Conservation (phyloP, 2,113 vertebrate species). For the pig (Sus scrofa) region T2T-Sscrofa CM000824.6:107425501-107426000, state of each 20-base stretch:
- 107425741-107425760: not conserved
- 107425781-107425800: not conserved
- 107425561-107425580: not conserved
- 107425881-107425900: not conserved
- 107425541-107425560: not conserved
- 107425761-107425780: slow-evolving; percentile 26
- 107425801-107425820: not conserved
- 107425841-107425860: not conserved
- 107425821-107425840: not conserved
- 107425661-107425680: slow-evolving; percentile 4
- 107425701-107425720: slow-evolving; percentile 22
- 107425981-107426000: not conserved
- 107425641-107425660: not conserved
- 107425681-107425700: slow-evolving; percentile 3
- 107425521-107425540: not conserved
- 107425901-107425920: slow-evolving; percentile 1
- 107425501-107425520: not conserved
- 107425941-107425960: not conserved
- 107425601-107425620: not conserved
- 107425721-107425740: not conserved
- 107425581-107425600: not conserved
- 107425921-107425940: slow-evolving; percentile 1
- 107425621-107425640: slow-evolving; percentile 6
- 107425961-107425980: not conserved
- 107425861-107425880: not conserved